Percentiles rank a stretch among this genome's conserved stretches.
Conservation (phyloP, 2,113 vertebrate species). For the Corythoichthys haematopterus region DNA sequence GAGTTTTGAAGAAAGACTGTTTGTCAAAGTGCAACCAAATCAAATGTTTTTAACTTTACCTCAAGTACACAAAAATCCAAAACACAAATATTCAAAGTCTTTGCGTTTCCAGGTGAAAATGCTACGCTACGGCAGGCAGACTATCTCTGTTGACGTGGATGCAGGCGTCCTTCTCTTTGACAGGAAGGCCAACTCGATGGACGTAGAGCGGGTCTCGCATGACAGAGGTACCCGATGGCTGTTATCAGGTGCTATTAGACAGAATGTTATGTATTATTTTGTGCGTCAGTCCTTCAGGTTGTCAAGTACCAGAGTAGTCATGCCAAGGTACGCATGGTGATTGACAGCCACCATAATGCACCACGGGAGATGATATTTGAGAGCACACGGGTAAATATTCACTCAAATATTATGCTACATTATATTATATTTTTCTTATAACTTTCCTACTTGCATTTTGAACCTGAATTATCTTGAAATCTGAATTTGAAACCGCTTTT, state of each 20-base stretch:
- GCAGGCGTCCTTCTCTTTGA: conserved; percentile 72
- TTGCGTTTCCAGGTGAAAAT: conserved; percentile 72
- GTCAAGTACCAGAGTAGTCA: conserved; percentile 78
- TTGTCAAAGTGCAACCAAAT: no score
- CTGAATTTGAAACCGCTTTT: conserved; percentile 10
- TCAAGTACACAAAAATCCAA: no score
- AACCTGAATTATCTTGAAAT: not conserved
- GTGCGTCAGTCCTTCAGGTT: conserved; percentile 79
- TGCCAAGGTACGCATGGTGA: conserved; percentile 74
- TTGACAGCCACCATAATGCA: conserved; percentile 72
- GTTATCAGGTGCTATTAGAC: not conserved
- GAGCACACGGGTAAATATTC: conserved; percentile 64
- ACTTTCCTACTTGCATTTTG: not conserved
- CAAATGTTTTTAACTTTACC: no score
- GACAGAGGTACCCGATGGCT: conserved; percentile 66
- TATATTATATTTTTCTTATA: not conserved
- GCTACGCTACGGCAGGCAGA: conserved; percentile 71
- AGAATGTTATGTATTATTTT: not conserved
- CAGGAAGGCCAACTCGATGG: conserved; percentile 59
- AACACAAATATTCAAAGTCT: not conserved
- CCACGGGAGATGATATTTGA: conserved; percentile 79
- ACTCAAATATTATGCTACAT: no score
- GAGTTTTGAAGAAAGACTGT: no score
- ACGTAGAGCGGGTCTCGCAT: conserved; percentile 72
- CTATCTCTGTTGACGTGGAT: conserved; percentile 75